Evolutionary conservation across 2,113 vertebrate genomes (phyloP).

Genomic region (Anarrhichthys ocellatus): DNA sequence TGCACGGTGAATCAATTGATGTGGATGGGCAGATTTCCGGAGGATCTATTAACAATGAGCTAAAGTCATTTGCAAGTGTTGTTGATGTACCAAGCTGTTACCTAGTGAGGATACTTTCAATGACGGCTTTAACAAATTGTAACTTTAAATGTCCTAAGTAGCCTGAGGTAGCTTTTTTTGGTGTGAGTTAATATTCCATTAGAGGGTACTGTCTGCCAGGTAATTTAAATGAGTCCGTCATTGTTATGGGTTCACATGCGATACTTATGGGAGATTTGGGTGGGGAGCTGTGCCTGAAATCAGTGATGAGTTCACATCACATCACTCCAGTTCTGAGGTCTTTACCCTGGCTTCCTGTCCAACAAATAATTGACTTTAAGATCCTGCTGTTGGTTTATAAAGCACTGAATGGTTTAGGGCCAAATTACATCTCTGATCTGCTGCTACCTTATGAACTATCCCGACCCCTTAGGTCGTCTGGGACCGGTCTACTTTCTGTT

Average conservation of each 20-base stretch:
- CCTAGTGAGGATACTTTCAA: not conserved
- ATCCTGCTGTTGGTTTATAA: no score
- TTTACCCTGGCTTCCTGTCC: no score
- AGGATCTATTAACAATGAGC: not conserved
- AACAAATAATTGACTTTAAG: no score
- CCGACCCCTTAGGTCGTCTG: no score
- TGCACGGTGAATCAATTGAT: not conserved
- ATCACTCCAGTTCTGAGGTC: no score
- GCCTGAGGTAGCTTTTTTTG: not conserved
- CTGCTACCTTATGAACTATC: no score
- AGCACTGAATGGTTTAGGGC: no score
- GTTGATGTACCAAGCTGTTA: not conserved
- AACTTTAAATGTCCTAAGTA: not conserved
- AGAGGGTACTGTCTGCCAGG: not conserved
- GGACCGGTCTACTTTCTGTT: no score
- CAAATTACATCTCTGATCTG: no score
- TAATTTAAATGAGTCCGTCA: not conserved
- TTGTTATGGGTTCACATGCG: not conserved
- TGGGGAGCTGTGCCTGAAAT: not conserved
- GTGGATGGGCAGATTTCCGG: not conserved
- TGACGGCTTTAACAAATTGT: not conserved
- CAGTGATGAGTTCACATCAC: not conserved
- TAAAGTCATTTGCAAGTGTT: not conserved
- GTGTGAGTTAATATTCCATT: not conserved
- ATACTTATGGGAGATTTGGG: not conserved